A percentile compares a stretch with the other conserved stretches of the same genome.
These are phyloP conservation scores for Ichneumoninae sp. DNA, from an alignment of 2,888 invertebrate genomes.

Conservation along the genomic window DNA sequence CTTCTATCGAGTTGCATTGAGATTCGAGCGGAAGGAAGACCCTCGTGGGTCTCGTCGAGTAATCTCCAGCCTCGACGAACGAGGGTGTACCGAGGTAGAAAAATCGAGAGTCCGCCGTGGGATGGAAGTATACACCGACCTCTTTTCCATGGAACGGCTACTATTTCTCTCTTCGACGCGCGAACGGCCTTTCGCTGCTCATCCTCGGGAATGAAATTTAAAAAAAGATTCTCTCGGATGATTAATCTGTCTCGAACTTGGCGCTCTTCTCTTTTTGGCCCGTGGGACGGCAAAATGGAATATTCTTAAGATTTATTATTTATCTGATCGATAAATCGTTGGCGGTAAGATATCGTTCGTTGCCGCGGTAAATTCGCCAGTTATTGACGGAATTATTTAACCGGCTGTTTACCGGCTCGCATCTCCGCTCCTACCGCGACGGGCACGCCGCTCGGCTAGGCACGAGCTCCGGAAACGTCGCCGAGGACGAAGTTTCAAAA, in stretches of 20 bases:
- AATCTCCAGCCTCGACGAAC: conserved; percentile 29
- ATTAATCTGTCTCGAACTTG: conserved; percentile 53
- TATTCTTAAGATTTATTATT: background rate
- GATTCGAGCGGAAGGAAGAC: conserved; percentile 27
- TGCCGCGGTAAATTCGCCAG: no score
- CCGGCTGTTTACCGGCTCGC: background rate
- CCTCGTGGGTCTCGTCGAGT: conserved; percentile 31
- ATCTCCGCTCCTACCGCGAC: background rate
- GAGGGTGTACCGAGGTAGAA: conserved; percentile 2
- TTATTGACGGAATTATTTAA: background rate
- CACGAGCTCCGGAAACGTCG: background rate
- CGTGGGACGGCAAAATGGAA: background rate
- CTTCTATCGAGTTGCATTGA: conserved; percentile 20
- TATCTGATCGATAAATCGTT: background rate
- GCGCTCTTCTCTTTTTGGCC: background rate
- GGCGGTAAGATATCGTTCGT: no score
- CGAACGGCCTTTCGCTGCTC: background rate
- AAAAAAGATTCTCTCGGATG: conserved; percentile 37
- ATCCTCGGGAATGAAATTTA: background rate
- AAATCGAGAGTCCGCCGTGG: conserved; percentile 4
- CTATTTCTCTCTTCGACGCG: conserved; percentile 50
- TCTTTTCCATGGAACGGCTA: conserved; percentile 45
- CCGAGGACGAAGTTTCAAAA: conserved; percentile 45
- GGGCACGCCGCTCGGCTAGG: background rate
- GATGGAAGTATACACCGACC: conserved; percentile 35